A percentile compares a stretch with the other conserved stretches of the same genome.
Evolutionary conservation across 1,140 invertebrate species (phyloP).

Genomic region (Drosophila repletoides): DNA sequence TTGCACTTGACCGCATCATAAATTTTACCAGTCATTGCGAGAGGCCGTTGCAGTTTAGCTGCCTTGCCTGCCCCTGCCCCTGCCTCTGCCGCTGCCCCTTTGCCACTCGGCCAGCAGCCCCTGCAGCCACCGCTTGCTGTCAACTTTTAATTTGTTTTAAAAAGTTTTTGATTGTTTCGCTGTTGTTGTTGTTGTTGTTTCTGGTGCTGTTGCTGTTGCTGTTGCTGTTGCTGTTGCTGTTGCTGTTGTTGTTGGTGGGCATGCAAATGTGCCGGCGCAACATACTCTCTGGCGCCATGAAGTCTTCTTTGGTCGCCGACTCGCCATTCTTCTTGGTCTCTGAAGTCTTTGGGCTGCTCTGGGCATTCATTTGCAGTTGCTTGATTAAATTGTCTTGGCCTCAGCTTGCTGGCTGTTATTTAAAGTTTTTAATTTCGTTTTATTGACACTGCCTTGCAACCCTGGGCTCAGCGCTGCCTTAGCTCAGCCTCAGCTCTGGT

Average conservation of each 20-base stretch:
- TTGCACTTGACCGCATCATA: conserved; percentile 66
- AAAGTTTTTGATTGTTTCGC: conserved; percentile 77
- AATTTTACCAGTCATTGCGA: conserved; percentile 45
- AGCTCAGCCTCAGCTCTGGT: neutral
- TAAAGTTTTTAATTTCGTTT: conserved; percentile 77
- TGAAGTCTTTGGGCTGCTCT: conserved; percentile 21
- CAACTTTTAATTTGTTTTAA: conserved; percentile 80
- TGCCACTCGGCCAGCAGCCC: neutral
- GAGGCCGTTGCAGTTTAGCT: conserved; percentile 44
- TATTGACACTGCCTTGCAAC: conserved; percentile 57
- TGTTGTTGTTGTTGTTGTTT: conserved; percentile 14
- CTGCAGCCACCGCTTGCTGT: conserved; percentile 31
- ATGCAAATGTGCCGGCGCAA: conserved; percentile 62
- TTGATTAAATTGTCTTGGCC: conserved; percentile 68
- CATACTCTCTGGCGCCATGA: conserved; percentile 7
- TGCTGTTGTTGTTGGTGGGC: conserved; percentile 23
- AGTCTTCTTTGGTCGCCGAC: conserved; percentile 20
- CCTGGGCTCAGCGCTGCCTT: neutral
- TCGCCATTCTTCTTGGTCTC: conserved; percentile 4
- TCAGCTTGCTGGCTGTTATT: conserved; percentile 42
- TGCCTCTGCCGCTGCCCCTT: neutral
- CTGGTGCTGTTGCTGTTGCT: neutral
- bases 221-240: conserved; percentile 13
- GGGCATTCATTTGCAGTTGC: conserved; percentile 71
- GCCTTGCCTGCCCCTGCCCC: neutral